These are phyloP conservation scores for Crioceris asparagi DNA, from an alignment of 2,888 invertebrate species.

Conservation along the genomic window DNA sequence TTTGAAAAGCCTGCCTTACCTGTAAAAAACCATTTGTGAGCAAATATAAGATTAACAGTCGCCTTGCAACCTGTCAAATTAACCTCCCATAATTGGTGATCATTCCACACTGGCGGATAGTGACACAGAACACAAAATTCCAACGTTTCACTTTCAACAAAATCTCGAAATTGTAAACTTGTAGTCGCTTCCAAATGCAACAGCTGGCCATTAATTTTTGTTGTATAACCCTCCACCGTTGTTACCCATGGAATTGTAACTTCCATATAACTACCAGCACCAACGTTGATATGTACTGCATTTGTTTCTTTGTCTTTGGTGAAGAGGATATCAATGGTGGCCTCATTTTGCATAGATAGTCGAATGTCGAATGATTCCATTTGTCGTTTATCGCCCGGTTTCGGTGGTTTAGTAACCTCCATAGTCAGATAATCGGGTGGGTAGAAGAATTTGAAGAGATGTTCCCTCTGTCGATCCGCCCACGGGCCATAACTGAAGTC, in stretches of 20 bases:
- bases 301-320: constrained; percentile 93
- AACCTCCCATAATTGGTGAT: constrained; percentile 89
- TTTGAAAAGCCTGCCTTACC: constrained; percentile 37
- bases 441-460: constrained; percentile 92
- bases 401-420: constrained; percentile 68
- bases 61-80: constrained; percentile 91
- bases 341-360: constrained; percentile 80
- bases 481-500: constrained; percentile 98
- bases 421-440: constrained; percentile 77
- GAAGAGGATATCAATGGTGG: constrained; percentile 92
- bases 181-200: constrained; percentile 93
- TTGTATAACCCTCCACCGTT: constrained; percentile 64
- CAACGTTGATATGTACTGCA: constrained; percentile 91
- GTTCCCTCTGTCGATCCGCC: constrained; percentile 95
- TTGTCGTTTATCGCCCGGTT: constrained; percentile 78
- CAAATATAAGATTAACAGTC: constrained; percentile 82
- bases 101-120: constrained; percentile 93
- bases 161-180: constrained; percentile 81
- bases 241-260: constrained; percentile 86
- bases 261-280: constrained; percentile 92
- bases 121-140: constrained; percentile 82
- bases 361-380: constrained; percentile 89
- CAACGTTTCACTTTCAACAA: constrained; percentile 89
- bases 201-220: constrained; percentile 86
- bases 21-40: constrained; percentile 93